Evolutionary conservation across 2,113 vertebrate species (phyloP).

Genomic region (Beaufortia kweichowensis): DNA sequence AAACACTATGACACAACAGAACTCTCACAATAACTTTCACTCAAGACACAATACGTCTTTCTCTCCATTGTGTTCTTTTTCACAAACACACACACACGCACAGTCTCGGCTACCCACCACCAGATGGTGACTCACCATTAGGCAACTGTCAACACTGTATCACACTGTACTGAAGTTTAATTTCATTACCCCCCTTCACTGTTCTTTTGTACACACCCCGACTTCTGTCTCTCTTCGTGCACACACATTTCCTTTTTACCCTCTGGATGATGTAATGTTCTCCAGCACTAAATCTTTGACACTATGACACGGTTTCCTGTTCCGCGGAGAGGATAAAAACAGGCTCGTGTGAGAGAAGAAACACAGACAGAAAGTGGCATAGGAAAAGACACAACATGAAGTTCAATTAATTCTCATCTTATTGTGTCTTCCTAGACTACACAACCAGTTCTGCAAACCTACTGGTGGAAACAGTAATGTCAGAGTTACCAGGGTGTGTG

Average conservation of each 20-base stretch:
- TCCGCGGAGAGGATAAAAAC: constrained; percentile 31
- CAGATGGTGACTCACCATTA: constrained; percentile 38
- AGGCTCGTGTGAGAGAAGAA: constrained; percentile 8
- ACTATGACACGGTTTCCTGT: constrained; percentile 50
- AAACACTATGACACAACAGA: constrained; percentile 22
- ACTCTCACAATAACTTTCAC: constrained; percentile 30
- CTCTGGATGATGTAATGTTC: constrained; percentile 33
- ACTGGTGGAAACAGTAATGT: constrained; percentile 16
- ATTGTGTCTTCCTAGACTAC: neutral
- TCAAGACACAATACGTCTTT: constrained; percentile 22
- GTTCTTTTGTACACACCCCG: constrained; percentile 3
- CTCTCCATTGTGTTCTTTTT: constrained; percentile 16
- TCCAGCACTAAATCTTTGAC: constrained; percentile 32
- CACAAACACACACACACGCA: constrained; percentile 7
- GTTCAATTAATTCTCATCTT: constrained; percentile 9
- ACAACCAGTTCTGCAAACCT: neutral
- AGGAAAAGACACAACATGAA: constrained; percentile 5
- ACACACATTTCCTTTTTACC: constrained; percentile 25
- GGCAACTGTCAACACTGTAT: constrained; percentile 33
- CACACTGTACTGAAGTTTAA: constrained; percentile 32
- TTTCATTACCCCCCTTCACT: constrained; percentile 19
- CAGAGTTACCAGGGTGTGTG: constrained; percentile 23
- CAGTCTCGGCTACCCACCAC: neutral
- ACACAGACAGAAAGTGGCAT: constrained; percentile 7
- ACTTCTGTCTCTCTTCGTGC: neutral